Base-by-base conservation (phyloP, 1,140 invertebrate species). In the Dufourea novaeangliae region DNA sequence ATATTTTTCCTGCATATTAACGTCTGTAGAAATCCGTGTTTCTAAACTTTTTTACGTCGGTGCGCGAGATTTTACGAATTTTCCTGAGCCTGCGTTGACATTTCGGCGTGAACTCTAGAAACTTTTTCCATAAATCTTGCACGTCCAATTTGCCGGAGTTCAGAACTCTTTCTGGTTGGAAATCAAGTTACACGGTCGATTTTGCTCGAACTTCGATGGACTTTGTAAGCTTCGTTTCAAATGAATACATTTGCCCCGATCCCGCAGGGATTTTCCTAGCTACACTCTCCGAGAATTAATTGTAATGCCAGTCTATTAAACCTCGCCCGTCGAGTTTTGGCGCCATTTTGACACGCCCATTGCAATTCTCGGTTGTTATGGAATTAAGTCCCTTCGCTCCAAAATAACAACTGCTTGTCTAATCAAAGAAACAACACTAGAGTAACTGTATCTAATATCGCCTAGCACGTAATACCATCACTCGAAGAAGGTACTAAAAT, bases 71-170 rank as follows among this genome's bases (percentile, higher is more conserved):
- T n/a, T n/a, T n/a, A n/a, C n/a, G n/a, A n/a, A n/a, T n/a, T n/a
- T n/a, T n/a, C n/a, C n/a, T n/a, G n/a, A n/a, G n/a, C n/a, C n/a
- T n/a, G n/a, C n/a, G n/a, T n/a, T n/a, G n/a, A n/a, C n/a, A n/a
- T n/a, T n/a, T n/a, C n/a, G n/a, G n/a, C n/a, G n/a, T n/a, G n/a
- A 8, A 3, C 11, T 14, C 12, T 14, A 14, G 17, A 0, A 44
- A 44, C 20, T 62, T 29, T 70, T 59, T 29, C 37, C 62, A 78
- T 78, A 59, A 81, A 80, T 81, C 61, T 80, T 82, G 72, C 37
- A 71, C 70, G 81, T 77, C 62, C 62, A 68, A 83, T 83, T 80
- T 81, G 46, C 73, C 46, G 46, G 32, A 68, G n/a, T 37, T 70
- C 22, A 61, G 27, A 77, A 72, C 69, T 72, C 54, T 20, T 50